Evolutionary conservation across 2,113 vertebrate species (phyloP), one percentile per base, ranked within the genome.

Genomic region (Tychaedon coryphoeus): DNA sequence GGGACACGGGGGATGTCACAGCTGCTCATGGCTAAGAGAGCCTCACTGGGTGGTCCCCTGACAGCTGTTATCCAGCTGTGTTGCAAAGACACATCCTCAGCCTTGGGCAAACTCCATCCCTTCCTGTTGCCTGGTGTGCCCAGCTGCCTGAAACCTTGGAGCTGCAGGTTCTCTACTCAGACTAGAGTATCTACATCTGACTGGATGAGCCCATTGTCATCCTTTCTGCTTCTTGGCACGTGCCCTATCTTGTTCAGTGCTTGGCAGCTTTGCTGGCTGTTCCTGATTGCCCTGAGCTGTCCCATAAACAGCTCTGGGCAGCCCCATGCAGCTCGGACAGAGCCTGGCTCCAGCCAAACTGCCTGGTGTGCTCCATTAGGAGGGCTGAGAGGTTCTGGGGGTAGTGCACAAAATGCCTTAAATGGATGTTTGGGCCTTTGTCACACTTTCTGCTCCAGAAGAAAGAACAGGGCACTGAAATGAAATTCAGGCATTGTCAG

Each of bases 1-100:
- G 64, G 61, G 50, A 54, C 25, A 8, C 0, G 2, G 22, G 43
- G 9, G 18, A 17, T 24, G 36, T 51, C 56, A 34, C 3, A 2
- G 53, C 14, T 57, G 20, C 16, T 69, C 51, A 28, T 5, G 18
- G 54, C 42, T 50, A 12, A 20, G 42, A 40, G 28, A 64, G 7
- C 48, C 19, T 45, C 40, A 1, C 33, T 65, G 0, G 0, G 12
- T 57, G 19, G 17, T 22, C 19, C 25, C n/a, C 29, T 20, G 19
- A 38, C 25, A 76, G 4, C 13, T 47, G 36, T 15, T 43, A 43
- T 31, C 18, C 79, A 60, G 11, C 38, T 66, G 23, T 19, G 25
- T 23, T 34, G 33, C 14, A 54, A 53, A 43, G 38, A 28, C 60
- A 53, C 25, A 43, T 34, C n/a, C 29, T 71, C 61, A 43, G 47